A percentile compares a stretch with the other conserved stretches of the same genome.
Conservation (phyloP, 2,113 vertebrate genomes). For the Prunella himalayana region DNA sequence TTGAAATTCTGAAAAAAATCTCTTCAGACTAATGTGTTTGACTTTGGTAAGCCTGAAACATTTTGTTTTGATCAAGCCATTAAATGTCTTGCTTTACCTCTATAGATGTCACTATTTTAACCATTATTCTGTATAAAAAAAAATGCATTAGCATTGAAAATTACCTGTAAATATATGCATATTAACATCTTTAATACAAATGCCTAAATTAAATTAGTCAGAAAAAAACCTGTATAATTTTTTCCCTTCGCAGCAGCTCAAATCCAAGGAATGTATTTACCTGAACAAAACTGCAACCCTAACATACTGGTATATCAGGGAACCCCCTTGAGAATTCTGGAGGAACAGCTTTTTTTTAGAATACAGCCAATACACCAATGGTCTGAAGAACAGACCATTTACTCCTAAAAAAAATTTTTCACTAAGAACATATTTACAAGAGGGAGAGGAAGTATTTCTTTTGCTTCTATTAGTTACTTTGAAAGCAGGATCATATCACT, state of each 20-base stretch:
- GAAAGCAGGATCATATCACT: not conserved
- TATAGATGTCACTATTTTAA: not conserved
- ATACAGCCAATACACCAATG: too few species aligned
- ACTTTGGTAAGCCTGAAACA: not conserved
- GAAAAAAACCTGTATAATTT: not conserved
- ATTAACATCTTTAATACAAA: not conserved
- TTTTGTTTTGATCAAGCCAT: not conserved
- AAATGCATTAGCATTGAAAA: not conserved
- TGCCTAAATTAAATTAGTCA: not conserved
- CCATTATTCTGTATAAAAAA: not conserved
- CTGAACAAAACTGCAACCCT: not conserved
- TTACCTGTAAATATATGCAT: not conserved
- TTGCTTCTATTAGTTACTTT: not conserved
- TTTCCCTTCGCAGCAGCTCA: not conserved
- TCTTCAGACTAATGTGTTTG: not conserved
- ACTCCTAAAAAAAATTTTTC: not conserved
- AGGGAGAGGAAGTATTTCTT: not conserved
- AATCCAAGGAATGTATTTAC: not conserved
- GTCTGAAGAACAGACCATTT: not conserved
- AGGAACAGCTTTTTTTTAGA: not conserved
- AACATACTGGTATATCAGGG: not conserved
- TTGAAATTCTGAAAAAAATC: not conserved
- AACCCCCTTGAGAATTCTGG: not conserved
- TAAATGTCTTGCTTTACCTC: not conserved
- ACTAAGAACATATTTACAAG: not conserved